phyloP scores from a whole-genome alignment of 2,113 vertebrate species.

The Ictidomys tridecemlineatus region DNA sequence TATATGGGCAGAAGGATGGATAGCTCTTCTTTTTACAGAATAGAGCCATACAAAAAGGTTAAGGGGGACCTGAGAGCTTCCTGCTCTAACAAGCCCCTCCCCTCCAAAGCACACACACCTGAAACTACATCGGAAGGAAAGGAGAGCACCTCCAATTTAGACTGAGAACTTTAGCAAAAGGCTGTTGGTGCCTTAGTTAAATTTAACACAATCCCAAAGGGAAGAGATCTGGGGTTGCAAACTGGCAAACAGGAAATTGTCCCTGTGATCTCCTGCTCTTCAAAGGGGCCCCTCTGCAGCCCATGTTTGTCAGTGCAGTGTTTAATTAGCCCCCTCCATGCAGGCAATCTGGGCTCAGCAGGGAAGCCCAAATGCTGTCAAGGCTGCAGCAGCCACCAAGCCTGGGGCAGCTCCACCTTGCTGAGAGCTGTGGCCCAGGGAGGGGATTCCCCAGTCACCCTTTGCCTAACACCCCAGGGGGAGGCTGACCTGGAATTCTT shows the following conservation, averaged over 20 bases:
- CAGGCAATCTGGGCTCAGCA: conserved; percentile 78
- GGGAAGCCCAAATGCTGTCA: conserved; percentile 77
- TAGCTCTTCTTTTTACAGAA: neutral
- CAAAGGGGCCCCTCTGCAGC: conserved; percentile 78
- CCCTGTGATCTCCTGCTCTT: conserved; percentile 81
- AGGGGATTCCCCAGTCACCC: conserved; percentile 39
- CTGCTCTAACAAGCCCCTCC: neutral
- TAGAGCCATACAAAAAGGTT: neutral
- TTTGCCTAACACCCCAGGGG: neutral
- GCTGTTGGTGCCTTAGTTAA: conserved; percentile 51
- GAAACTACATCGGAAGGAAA: neutral
- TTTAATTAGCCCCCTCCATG: conserved; percentile 82
- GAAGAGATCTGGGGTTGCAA: conserved; percentile 2
- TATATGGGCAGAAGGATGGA: neutral
- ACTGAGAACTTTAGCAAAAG: neutral
- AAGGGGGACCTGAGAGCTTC: neutral
- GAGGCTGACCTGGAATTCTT: neutral
- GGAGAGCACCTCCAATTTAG: neutral
- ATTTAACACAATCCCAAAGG: conserved; percentile 51
- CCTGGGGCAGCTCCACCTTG: neutral
- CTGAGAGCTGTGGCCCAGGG: neutral
- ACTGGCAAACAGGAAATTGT: conserved; percentile 81
- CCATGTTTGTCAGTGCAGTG: conserved; percentile 77
- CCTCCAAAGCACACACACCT: conserved; percentile 36
- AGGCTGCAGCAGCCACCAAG: conserved; percentile 59